A percentile compares a stretch with the other conserved stretches of the same genome.
Evolutionary conservation across 2,113 vertebrate species (phyloP).

Genomic region (Leptobrachium leishanense): DNA sequence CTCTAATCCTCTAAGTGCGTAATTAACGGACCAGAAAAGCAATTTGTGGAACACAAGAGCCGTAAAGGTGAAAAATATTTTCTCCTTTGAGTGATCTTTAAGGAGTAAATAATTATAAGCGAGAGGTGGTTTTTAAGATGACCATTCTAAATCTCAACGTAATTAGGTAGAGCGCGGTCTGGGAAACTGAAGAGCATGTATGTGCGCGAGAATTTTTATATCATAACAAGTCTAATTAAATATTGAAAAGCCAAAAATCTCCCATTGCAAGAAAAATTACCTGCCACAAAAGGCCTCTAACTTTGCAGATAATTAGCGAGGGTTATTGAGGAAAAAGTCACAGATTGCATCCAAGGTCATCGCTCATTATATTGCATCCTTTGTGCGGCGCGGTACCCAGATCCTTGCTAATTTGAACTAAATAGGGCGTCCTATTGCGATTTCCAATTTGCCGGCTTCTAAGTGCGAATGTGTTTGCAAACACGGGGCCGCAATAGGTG

Average conservation of each 20-base stretch:
- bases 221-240: slow-evolving; percentile 78
- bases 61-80: slow-evolving; percentile 72
- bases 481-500: slow-evolving; percentile 56
- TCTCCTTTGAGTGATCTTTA: slow-evolving; percentile 72
- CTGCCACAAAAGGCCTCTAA: slow-evolving; percentile 68
- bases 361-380: slow-evolving; percentile 67
- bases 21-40: slow-evolving; percentile 75
- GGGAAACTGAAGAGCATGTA: slow-evolving; percentile 64
- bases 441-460: slow-evolving; percentile 72
- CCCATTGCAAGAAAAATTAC: slow-evolving; percentile 75
- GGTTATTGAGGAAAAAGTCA: slow-evolving; percentile 61
- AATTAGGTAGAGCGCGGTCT: slow-evolving; percentile 69
- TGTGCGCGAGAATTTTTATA: slow-evolving; percentile 65
- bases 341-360: slow-evolving; percentile 64
- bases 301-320: slow-evolving; percentile 77
- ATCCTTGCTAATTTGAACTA: slow-evolving; percentile 77
- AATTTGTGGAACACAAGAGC: slow-evolving; percentile 71
- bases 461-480: slow-evolving; percentile 63
- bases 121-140: slow-evolving; percentile 68
- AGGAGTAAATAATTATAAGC: slow-evolving; percentile 79
- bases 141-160: slow-evolving; percentile 71
- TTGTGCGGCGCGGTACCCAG: slow-evolving; percentile 69
- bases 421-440: slow-evolving; percentile 71
- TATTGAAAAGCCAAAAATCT: slow-evolving; percentile 74
- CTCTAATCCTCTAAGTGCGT: slow-evolving; percentile 73